Evolutionary conservation across 2,888 invertebrate genomes (phyloP), one percentile per base, ranked within the genome.

Genomic region (Zygothrica quintamaculata): DNA sequence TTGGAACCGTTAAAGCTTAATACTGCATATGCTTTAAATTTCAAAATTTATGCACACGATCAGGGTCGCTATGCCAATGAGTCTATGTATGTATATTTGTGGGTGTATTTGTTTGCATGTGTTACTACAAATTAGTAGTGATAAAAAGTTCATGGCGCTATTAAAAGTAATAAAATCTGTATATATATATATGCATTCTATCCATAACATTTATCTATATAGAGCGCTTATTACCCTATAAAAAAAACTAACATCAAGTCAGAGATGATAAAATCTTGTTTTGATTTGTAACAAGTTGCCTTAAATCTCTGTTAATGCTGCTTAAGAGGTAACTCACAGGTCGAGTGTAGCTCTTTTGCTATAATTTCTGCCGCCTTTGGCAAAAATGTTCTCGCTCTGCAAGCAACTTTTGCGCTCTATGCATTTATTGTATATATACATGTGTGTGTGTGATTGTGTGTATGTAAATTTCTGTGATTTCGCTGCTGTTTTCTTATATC

Each of bases 41-140:
- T 94, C 92, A 91, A 94, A 80, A 90, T 95, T 34, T 93, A 93
- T 78, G 89, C 91, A 9, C 90, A 91, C 37, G 89, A 91, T 68
- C 88, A 89, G 5, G 92, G 92, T 11, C 90, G 92, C 70, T 93
- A 92, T 81, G 89, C 88, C 53, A 86, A 91, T 59, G 76, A 88
- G 77, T 92, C 69, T 84, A 87, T 57, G 88, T 90, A 72, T 88
- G 90, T 78, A 77, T 34, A 15, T 29, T 90, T 78, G 76, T 56
- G 40, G 82, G 77, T 88, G 31, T 34, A 15, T 31, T 43, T 44
- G 50, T 15, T 3, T 42, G 6, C 22, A 12, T 55, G 48, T 22
- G 42, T 62, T 51, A 43, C 50, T 36, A 68, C 26, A 6, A 11
- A n/a, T n/a, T n/a, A n/a, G n/a, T n/a, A n/a, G n/a, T n/a, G n/a